Evolutionary conservation across 2,888 invertebrate species (phyloP), one percentile per base, ranked within the genome.

Genomic region (Scaptodrosophila latifasciaeformis): DNA sequence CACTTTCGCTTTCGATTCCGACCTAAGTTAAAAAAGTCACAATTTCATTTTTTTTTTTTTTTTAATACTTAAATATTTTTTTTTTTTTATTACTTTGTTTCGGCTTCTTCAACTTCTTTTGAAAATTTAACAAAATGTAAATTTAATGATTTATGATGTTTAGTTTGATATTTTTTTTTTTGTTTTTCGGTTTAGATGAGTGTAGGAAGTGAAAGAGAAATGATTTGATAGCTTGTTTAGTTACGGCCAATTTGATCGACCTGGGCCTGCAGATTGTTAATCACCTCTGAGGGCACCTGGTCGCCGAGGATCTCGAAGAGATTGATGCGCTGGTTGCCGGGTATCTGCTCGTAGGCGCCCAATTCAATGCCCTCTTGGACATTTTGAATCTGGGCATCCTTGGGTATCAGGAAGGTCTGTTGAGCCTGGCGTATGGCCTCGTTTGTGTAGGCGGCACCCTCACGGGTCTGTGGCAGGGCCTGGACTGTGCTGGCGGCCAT

Each of bases 401-500:
- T 92, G 12, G 95, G 95, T 72, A 95, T 94, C 59, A 95, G 89
- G 81, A 91, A 91, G 2, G 94, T 94, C 86, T 91, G 93, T 87
- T 95, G 94, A 0, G 95, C 95, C 86, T 95, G 95, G 61, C 92
- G 90, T 85, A 95, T 95, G 47, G 95, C 95, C 84, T 95, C 95
- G 81, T 93, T 92, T 78, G 93, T 92, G 88, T 93, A 95, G 55
- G 91, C 91, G 39, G 92, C 92, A 0, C 95, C 95, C 83, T 95
- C 95, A 69, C 93, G 91, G 83, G 91, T 91, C 62, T 92, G 93
- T 49, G 88, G 89, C 63, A 67, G 56, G 31, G 75, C 70, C 21
- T 68, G 62, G 12, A 64, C 67, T 10, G 68, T 54, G 46, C 70
- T 56, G 44, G 82, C 54, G 44, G 80, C 67, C 37, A 83, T 55